Evolutionary conservation across 2,888 invertebrate genomes (phyloP).

Genomic region (Phyllotreta striolata): DNA sequence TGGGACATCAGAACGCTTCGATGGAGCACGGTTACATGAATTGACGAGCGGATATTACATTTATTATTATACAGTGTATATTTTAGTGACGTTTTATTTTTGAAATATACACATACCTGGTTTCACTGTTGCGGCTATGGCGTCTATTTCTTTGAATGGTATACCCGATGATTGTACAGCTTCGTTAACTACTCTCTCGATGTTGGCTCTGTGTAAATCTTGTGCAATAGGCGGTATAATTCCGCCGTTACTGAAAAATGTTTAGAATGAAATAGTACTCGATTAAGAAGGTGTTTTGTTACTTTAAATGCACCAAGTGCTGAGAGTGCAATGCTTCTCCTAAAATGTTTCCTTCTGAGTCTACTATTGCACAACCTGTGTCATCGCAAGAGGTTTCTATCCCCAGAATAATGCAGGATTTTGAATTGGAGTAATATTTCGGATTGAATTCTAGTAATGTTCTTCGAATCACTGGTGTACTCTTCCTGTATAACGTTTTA

Average conservation of each 20-base stretch:
- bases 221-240: constrained; percentile 89
- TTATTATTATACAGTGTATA: constrained; percentile 1
- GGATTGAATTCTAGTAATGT: too few species aligned
- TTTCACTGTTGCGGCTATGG: constrained; percentile 89
- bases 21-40: constrained; percentile 11
- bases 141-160: constrained; percentile 74
- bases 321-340: constrained; percentile 87
- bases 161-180: constrained; percentile 71
- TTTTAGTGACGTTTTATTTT: background rate
- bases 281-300: constrained; percentile 38
- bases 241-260: constrained; percentile 75
- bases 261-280: background rate
- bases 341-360: constrained; percentile 73
- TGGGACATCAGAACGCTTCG: constrained; percentile 20
- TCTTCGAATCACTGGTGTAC: too few species aligned
- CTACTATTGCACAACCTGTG: constrained; percentile 90
- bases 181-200: constrained; percentile 74
- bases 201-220: constrained; percentile 80
- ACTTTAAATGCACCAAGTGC: constrained; percentile 77
- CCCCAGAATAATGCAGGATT: constrained; percentile 71
- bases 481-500: too few species aligned
- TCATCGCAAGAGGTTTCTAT: constrained; percentile 99
- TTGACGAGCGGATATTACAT: background rate
- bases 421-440: too few species aligned
- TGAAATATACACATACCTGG: constrained; percentile 66